Evolutionary conservation across 2,797 vertebrate species (phyloP).

Genomic region (Okamejei kenojei): DNA sequence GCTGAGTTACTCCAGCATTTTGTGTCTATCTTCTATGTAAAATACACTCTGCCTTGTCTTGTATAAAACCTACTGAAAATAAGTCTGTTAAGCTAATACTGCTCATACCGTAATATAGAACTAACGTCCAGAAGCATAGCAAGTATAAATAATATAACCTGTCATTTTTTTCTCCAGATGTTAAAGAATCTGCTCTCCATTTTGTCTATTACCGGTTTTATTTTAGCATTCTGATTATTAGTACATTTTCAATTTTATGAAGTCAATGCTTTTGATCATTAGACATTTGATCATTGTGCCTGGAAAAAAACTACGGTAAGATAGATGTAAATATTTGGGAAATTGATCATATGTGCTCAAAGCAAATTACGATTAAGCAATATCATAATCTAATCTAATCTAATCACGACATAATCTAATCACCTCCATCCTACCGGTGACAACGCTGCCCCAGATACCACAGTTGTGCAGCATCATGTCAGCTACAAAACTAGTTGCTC

Average conservation of each 20-base stretch:
- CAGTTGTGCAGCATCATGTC: neutral
- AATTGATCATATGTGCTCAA: neutral
- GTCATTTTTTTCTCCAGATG: neutral
- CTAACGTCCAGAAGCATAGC: too few species aligned
- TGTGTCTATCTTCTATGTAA: too few species aligned
- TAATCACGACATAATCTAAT: constrained; percentile 5
- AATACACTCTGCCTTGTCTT: too few species aligned
- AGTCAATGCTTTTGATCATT: too few species aligned
- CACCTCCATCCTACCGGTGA: neutral
- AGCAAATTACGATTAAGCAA: neutral
- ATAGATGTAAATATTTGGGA: neutral
- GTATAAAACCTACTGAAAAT: too few species aligned
- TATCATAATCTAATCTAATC: too few species aligned
- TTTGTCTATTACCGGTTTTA: neutral
- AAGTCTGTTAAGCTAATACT: too few species aligned
- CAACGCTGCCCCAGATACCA: neutral
- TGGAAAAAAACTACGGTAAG: neutral
- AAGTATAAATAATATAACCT: neutral
- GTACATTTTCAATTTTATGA: neutral
- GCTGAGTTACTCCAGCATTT: too few species aligned
- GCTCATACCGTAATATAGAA: too few species aligned
- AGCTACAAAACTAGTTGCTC: neutral
- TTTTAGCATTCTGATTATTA: neutral
- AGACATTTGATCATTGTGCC: too few species aligned
- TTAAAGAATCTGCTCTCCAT: neutral